Conservation (phyloP, 64 coral and sea anemone genomes). For the Montipora cactus region DNA sequence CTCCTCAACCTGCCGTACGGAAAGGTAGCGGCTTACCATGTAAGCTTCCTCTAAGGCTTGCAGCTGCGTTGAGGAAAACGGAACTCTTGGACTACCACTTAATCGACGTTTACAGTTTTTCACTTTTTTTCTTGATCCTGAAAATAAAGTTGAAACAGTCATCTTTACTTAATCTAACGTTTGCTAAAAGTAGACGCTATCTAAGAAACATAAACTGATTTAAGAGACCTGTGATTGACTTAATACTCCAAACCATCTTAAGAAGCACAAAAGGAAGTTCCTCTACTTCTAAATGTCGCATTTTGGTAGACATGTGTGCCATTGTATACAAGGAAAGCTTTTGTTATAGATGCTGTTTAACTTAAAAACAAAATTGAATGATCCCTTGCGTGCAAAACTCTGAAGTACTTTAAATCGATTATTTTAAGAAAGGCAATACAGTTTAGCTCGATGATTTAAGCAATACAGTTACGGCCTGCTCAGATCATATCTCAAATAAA, state of each 20-base stretch:
- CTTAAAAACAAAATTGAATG: neutral
- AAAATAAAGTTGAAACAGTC: neutral
- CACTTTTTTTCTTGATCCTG: slow-evolving; percentile 25
- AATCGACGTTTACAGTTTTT: slow-evolving; percentile 80
- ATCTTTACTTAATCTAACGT: too few relatives aligned
- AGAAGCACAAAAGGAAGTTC: too few relatives aligned
- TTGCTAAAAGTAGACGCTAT: neutral
- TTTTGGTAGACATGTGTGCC: too few relatives aligned
- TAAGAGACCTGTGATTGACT: too few relatives aligned
- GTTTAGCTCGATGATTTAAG: too few relatives aligned
- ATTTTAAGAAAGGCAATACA: neutral
- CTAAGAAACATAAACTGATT: neutral
- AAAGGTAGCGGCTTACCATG: slow-evolving; percentile 79
- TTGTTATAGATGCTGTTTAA: neutral
- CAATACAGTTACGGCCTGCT: neutral
- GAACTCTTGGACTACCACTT: slow-evolving; percentile 91
- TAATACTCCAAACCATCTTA: too few relatives aligned
- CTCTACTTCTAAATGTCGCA: too few relatives aligned
- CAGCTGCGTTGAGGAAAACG: slow-evolving; percentile 85
- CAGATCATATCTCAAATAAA: neutral
- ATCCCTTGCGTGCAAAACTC: neutral
- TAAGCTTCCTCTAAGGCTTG: slow-evolving; percentile 82
- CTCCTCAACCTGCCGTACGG: slow-evolving; percentile 73
- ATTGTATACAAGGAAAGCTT: too few relatives aligned
- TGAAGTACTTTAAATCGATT: neutral